These are phyloP conservation scores for Cynocephalus volans DNA, from an alignment of 2,113 vertebrate species.

Conservation along the genomic window DNA sequence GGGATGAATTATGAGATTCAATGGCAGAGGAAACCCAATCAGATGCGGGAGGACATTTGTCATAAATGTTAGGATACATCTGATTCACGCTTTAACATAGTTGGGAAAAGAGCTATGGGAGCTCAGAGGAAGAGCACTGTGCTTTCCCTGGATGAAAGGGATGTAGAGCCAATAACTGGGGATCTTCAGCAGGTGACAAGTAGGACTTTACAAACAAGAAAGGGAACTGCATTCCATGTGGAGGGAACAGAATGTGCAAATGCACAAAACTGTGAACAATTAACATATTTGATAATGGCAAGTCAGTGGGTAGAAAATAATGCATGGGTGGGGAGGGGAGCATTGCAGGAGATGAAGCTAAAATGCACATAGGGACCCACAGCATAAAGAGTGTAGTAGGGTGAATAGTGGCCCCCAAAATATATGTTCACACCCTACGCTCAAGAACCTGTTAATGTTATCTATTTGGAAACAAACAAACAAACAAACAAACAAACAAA, in stretches of 20 bases:
- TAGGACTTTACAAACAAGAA: background rate
- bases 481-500: too few species aligned
- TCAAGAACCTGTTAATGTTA: background rate
- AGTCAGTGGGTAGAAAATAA: background rate
- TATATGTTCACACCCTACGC: too few species aligned
- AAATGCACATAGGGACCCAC: background rate
- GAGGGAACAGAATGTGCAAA: background rate
- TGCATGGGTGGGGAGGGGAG: background rate
- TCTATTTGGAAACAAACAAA: background rate
- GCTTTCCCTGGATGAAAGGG: background rate
- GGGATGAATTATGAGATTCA: background rate
- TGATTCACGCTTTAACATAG: fast-evolving
- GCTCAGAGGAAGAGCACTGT: background rate
- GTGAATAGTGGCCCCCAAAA: background rate
- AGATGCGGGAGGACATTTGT: background rate
- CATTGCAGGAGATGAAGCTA: background rate
- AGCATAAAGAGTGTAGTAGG: too few species aligned
- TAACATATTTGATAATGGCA: background rate
- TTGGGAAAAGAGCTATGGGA: fast-evolving
- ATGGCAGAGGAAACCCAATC: background rate
- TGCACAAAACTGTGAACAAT: background rate
- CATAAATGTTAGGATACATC: too few species aligned
- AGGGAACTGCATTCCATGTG: background rate
- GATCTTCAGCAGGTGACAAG: background rate
- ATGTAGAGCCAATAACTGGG: fast-evolving